Evolutionary conservation across 2,113 vertebrate genomes (phyloP).

Genomic region (Lasiurus borealis): DNA sequence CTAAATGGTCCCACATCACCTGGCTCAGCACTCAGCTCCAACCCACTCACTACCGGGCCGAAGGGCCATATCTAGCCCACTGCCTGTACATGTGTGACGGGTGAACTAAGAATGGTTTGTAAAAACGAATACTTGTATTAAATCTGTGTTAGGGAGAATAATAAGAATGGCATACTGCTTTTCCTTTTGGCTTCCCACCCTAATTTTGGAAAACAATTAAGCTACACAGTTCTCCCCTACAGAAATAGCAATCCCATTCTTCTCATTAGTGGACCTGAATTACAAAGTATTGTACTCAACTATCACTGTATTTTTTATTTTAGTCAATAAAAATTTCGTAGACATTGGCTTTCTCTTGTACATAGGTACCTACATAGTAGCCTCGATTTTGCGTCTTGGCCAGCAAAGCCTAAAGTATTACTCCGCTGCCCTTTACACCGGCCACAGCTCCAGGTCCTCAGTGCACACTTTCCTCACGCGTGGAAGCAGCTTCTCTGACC

Average conservation of each 20-base stretch:
- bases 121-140: background rate
- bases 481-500: too few relatives aligned
- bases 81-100: background rate
- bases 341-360: background rate
- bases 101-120: background rate
- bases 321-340: background rate
- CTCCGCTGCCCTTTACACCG: background rate
- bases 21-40: background rate
- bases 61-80: background rate
- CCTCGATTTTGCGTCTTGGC: background rate
- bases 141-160: background rate
- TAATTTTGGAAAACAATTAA: background rate
- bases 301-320: background rate
- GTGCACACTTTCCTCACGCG: background rate
- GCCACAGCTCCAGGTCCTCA: background rate
- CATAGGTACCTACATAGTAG: background rate
- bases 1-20: background rate
- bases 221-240: background rate
- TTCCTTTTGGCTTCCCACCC: too few relatives aligned
- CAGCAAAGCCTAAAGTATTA: background rate
- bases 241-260: background rate
- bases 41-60: background rate
- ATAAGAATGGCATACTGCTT: too few relatives aligned
- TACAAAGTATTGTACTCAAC: background rate
- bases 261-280: background rate